Evolutionary conservation across 2,113 vertebrate genomes (phyloP), one percentile per base, ranked within the genome.

Genomic region (Larimichthys crocea): DNA sequence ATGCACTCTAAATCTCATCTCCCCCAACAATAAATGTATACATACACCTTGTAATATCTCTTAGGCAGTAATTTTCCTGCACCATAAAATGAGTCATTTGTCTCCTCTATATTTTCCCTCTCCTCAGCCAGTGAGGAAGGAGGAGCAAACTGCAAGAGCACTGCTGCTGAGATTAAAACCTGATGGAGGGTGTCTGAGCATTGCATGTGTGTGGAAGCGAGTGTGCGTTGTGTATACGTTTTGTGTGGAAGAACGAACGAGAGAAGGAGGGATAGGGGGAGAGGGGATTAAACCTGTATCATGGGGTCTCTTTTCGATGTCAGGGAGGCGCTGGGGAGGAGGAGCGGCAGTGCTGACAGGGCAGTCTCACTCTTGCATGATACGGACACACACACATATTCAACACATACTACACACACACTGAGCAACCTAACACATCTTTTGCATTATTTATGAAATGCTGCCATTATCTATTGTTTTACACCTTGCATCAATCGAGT

Each of bases 391-490:
- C 64, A 26, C 63, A 64, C 31, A 31, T 55, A 64, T 24, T 29
- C 3, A 22, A 65, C 44, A 79, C 62, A 65, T 20, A 48, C 57
- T 5, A 40, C 35, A 29, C 61, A 69, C 69, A 64, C 42, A n/a
- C 53, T 56, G 7, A 74, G 67, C 29, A 62, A 64, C 49, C 26
- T 3, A 9, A 76, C 52, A 74, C 59, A 64, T 81, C 79, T 61
- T 72, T 67, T 92, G 88, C 92, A 93, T 93, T 93, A 91, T 93
- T 92, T 89, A 92, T 93, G 86, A 91, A 91, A 85, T 65, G 63
- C 78, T 74, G 79, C 88, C 72, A 91, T 92, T 92, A 91, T 89
- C 85, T 89, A 71, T 76, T 91, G 84, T 91, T 92, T 91, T 90
- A 90, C 91, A 92, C 89, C 78, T 82, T 82, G 76, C 62, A 73